Percentiles rank a stretch among this genome's conserved stretches.
These are phyloP conservation scores for Aythya baeri DNA, from an alignment of 2,113 vertebrate genomes.

Conservation along the genomic window DNA sequence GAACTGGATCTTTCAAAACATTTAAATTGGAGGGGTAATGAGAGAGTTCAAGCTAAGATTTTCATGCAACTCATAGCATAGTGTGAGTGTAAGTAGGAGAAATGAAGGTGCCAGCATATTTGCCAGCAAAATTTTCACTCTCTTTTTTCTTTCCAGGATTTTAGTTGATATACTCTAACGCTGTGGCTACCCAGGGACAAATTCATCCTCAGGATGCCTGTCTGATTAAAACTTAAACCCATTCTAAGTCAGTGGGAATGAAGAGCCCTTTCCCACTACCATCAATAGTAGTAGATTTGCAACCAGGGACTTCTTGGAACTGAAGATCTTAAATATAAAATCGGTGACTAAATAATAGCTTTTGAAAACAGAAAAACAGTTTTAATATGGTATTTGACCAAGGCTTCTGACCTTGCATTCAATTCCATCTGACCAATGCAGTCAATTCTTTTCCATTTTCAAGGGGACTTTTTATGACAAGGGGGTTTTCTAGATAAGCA, in stretches of 20 bases:
- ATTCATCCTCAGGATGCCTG: background rate
- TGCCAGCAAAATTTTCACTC: background rate
- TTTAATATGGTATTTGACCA: background rate
- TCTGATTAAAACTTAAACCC: background rate
- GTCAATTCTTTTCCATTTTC: background rate
- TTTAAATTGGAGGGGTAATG: conserved; percentile 42
- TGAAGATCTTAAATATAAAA: background rate
- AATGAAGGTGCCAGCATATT: background rate
- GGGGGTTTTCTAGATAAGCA: background rate
- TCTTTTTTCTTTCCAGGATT: background rate
- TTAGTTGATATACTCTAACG: background rate
- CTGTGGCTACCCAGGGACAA: background rate
- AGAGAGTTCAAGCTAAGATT: background rate
- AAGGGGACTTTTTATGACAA: background rate
- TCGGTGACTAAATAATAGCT: background rate
- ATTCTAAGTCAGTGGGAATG: background rate
- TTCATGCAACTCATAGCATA: background rate
- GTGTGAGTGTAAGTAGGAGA: background rate
- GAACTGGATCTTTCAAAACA: conserved; percentile 48
- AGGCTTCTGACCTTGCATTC: background rate
- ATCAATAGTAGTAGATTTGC: background rate
- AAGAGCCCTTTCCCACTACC: background rate
- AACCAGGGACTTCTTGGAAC: background rate
- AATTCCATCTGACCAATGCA: background rate
- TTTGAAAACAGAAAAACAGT: background rate